Base-by-base conservation (phyloP, 1,140 invertebrate species). In the Drosophila erecta region DNA sequence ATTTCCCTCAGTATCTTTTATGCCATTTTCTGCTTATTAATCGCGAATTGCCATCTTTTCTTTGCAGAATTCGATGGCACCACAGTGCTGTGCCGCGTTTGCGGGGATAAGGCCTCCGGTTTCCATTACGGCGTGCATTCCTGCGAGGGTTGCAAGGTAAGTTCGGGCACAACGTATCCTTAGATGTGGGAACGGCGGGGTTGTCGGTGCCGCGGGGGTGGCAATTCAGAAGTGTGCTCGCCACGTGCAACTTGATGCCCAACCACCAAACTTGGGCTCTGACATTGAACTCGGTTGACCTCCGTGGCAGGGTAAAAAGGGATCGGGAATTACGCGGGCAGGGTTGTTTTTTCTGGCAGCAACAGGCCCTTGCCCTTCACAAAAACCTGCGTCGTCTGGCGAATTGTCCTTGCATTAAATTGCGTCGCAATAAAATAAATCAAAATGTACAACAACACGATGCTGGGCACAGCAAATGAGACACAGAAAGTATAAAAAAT, bases 51-150 rank as follows among this genome's bases (percentile, higher is more conserved):
- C 20, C 37, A 60, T 37, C 46, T 51, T 50, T 64, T 22, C 93
- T 93, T 92, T 97, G 24, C 96, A 99, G 98, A 99, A 95, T 99
- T 99, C 93, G 98, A 99, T 94, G 98, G 98, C 27, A 99, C 98
- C 49, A 99, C 98, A 24, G 97, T 99, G 53, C 93, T 99, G 47
- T 99, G 99, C 93, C 95, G 98, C 54, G 98, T 99, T 1, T 99
- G 99, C 93, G 98, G 98, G 35, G 98, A 99, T 93, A 99, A 99
- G 93, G 98, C 98, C 49, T 98, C 97, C 89, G 99, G 98, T 60
- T 99, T 99, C 93, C 99, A 99, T 92, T 99, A 99, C 94, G 99
- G 99, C 50, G 99, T 99, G 71, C 98, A 99, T 93, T 99, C 98
- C 75, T 99, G 99, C 93, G 99, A 99, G 94, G 99, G 99, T 81